Evolutionary conservation across 2,888 invertebrate genomes (phyloP).

Genomic region (Acleris literana): DNA sequence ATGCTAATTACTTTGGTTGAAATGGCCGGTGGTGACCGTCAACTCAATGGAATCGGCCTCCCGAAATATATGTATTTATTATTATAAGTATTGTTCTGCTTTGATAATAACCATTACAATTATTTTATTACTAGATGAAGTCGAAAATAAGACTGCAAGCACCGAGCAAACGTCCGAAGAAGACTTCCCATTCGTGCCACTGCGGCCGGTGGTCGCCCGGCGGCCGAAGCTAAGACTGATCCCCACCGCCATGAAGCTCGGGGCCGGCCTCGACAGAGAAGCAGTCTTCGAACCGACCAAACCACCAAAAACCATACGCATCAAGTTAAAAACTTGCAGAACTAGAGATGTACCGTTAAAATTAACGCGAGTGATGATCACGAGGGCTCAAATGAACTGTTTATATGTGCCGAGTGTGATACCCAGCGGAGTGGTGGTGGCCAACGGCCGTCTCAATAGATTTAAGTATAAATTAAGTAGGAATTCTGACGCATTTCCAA

Average conservation of each 20-base stretch:
- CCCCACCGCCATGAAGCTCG: conserved; percentile 44
- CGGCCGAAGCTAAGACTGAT: conserved; percentile 60
- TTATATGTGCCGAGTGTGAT: conserved; percentile 36
- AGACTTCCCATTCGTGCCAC: conserved; percentile 56
- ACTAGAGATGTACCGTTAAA: conserved; percentile 49
- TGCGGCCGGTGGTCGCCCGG: conserved; percentile 52
- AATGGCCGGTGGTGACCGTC: too few relatives aligned
- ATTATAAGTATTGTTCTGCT: too few relatives aligned
- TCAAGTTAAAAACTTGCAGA: conserved; percentile 67
- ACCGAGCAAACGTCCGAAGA: conserved; percentile 59
- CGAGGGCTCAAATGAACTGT: conserved; percentile 42
- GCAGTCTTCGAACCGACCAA: conserved; percentile 64
- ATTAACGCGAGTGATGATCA: conserved; percentile 33
- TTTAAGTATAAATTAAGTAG: conserved; percentile 72
- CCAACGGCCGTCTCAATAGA: conserved; percentile 68
- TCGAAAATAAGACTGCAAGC: conserved; percentile 45
- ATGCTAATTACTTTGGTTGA: too few relatives aligned
- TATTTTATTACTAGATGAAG: conserved; percentile 51
- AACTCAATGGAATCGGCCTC: too few relatives aligned
- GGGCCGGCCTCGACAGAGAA: conserved; percentile 55
- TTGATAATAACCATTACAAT: background rate
- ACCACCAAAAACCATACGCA: conserved; percentile 50
- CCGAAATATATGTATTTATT: too few relatives aligned
- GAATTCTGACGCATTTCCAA: conserved; percentile 61
- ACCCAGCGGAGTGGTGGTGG: conserved; percentile 54